Evolutionary conservation across 1,140 invertebrate genomes (phyloP).

Genomic region (Drosophila pallidifrons): DNA sequence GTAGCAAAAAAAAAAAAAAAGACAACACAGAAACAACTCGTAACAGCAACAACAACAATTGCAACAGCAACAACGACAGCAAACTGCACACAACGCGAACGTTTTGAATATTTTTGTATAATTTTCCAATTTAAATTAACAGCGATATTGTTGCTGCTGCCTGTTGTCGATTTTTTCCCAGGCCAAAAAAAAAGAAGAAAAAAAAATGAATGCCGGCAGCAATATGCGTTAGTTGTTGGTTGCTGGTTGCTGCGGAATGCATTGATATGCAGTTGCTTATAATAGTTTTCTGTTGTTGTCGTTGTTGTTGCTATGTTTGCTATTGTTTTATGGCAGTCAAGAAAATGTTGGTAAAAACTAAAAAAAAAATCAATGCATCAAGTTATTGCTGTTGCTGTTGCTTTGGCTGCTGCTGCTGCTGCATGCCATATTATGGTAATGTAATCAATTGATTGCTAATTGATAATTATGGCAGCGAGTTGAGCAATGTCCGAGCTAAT

Average conservation of each 20-base stretch:
- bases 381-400: conserved; percentile 4
- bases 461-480: conserved; percentile 76
- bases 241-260: conserved; percentile 45
- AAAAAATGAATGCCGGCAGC: conserved; percentile 52
- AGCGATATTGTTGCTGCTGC: conserved; percentile 56
- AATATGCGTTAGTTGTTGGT: conserved; percentile 63
- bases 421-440: conserved; percentile 57
- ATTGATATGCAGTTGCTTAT: conserved; percentile 59
- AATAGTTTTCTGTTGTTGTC: conserved; percentile 18
- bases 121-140: conserved; percentile 84
- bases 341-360: conserved; percentile 15
- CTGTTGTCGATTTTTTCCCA: conserved; percentile 70
- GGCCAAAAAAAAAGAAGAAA: conserved; percentile 51
- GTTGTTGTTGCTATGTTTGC: conserved; percentile 21
- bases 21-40: conserved; percentile 34
- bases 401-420: conserved; percentile 1
- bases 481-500: conserved; percentile 47
- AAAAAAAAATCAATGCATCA: conserved; percentile 20
- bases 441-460: conserved; percentile 81
- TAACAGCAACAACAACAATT: conserved; percentile 18
- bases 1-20: conserved; percentile 32
- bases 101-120: conserved; percentile 83
- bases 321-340: conserved; percentile 41
- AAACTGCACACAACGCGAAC: conserved; percentile 49
- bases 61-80: conserved; percentile 33